Conservation (phyloP, 2,113 vertebrate species). For the Paratilapia polleni region DNA sequence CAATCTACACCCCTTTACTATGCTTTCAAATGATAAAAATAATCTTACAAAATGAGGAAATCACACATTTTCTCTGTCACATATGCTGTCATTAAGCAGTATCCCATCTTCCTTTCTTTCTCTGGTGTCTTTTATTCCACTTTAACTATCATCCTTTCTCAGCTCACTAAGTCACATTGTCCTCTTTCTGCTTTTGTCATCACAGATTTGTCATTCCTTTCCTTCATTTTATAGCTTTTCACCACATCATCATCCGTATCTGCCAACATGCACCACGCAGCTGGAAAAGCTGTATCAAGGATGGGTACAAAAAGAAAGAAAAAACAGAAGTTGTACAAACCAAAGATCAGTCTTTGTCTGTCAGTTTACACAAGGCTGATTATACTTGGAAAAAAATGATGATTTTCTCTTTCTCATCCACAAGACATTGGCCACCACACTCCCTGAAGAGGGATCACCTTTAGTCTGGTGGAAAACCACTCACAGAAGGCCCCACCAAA, state of each 20-base stretch:
- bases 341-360: not conserved
- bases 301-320: not conserved
- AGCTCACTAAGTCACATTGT: not conserved
- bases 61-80: not conserved
- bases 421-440: not conserved
- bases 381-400: not conserved
- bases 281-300: conserved; percentile 37
- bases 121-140: not conserved
- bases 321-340: not conserved
- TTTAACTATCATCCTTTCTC: not conserved
- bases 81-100: not conserved
- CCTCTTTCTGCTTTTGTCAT: conserved; percentile 63
- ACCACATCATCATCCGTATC: conserved; percentile 52
- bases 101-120: not conserved
- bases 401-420: conserved; percentile 3
- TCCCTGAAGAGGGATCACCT: conserved; percentile 24
- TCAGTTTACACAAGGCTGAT: conserved; percentile 10
- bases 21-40: too few relatives aligned
- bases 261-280: conserved; percentile 50
- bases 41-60: not conserved
- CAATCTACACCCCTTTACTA: too few relatives aligned
- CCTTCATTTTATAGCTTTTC: conserved; percentile 55
- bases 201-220: conserved; percentile 40
- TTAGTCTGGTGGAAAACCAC: conserved; percentile 47
- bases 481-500: not conserved